Base-by-base conservation (phyloP, 1,140 invertebrate species). In the Grapholita molesta region DNA sequence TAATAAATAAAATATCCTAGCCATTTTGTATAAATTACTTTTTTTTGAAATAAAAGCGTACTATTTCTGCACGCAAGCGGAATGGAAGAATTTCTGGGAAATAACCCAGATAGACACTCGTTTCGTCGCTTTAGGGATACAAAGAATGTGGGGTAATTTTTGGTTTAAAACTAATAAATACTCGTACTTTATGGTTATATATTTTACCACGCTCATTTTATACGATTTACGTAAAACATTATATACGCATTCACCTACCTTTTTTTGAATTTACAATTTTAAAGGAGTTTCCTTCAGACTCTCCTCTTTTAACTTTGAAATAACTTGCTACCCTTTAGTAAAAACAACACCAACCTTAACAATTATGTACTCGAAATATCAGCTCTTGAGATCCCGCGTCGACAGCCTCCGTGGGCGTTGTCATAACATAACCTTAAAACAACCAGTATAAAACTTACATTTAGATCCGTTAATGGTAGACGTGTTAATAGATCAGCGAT, bases 311-410 rank as follows among this genome's bases (percentile, higher is more conserved):
- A 48, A 21, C 42, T 48, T 21, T 4, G 7, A 21, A 48, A 42
- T 15, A 42, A 48, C 42, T 15, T 6, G 7, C 18, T 48, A 21
- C 7, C 42, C 35, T 18, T 48, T 21, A 48, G 8, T 15, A 48
- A 48, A 48, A 48, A 30, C 28, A 30, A 30, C 28, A 7, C 28
- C 18, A 48, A 48, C 42, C 42, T 21, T 1, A 48, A 48, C 42
- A 48, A 48, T 48, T 48, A 48, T 5, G 42, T 48, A 61, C 55
- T 61, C 25, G 32, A 61, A 61, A 61, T 61, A 25, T 61, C 55
- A 28, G 25, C 55, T 25, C 15, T 61, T 12, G 55, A 15, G 55
- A 28, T 61, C 28, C 25, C 30, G 55, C 25, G 55, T 21, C 55
- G 24, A 32, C 55, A 28, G 55, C 55, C 55, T 30, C 11, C 55